Evolutionary conservation across 1,140 invertebrate genomes (phyloP).

Genomic region (Scaptomyza montana): DNA sequence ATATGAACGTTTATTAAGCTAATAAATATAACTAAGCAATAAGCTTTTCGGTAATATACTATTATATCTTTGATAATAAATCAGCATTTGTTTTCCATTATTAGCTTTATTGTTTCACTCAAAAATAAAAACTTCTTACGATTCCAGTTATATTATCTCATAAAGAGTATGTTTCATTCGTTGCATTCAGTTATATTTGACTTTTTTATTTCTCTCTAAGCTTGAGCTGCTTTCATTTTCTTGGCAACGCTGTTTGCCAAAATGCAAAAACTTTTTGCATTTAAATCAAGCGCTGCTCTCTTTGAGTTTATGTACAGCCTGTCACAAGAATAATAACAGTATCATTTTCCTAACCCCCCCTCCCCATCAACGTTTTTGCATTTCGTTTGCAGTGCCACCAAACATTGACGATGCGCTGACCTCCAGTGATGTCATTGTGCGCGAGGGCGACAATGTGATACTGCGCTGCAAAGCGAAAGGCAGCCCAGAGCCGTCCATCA

Average conservation of each 20-base stretch:
- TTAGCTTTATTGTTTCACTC: too few species aligned
- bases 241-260: conserved; percentile 50
- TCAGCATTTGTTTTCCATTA: too few species aligned
- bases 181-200: background rate
- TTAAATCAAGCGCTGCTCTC: conserved; percentile 52
- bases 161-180: conserved; percentile 22
- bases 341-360: conserved; percentile 3
- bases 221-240: conserved; percentile 30
- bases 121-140: too few species aligned
- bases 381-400: conserved; percentile 90
- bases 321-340: conserved; percentile 46
- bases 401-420: conserved; percentile 95
- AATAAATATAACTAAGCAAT: background rate
- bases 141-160: background rate
- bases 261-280: conserved; percentile 59
- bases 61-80: too few species aligned
- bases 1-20: background rate
- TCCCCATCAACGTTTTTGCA: conserved; percentile 38
- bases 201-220: background rate
- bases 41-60: too few species aligned
- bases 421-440: conserved; percentile 95
- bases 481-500: conserved; percentile 93
- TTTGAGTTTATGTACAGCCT: conserved; percentile 49
- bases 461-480: conserved; percentile 94
- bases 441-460: conserved; percentile 94